Conservation (phyloP, 1,140 invertebrate species). For the Trichogramma pretiosum region DNA sequence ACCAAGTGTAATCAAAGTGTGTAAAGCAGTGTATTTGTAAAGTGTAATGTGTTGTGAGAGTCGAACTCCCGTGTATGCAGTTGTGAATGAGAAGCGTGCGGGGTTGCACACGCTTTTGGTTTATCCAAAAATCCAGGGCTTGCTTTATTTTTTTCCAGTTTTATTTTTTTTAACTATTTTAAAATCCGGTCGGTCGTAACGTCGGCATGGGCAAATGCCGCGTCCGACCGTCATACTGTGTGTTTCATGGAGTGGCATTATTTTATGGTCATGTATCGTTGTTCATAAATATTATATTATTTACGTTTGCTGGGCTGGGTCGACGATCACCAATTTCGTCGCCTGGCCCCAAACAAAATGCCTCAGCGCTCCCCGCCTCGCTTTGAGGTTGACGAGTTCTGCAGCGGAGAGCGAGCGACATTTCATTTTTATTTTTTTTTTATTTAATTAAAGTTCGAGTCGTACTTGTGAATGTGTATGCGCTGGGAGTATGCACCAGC, state of each 20-base stretch:
- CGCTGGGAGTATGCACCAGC: conserved; percentile 49
- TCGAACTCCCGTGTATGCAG: conserved; percentile 32
- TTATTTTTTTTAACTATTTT: no score
- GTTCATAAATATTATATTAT: no score
- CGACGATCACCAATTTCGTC: conserved; percentile 21
- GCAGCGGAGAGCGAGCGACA: no score
- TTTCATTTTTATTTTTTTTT: conserved; percentile 20
- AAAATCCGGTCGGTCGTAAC: conserved; percentile 11
- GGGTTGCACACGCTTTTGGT: conserved; percentile 38
- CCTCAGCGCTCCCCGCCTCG: conserved; percentile 4
- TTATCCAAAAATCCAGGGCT: conserved; percentile 35
- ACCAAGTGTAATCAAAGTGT: conserved; percentile 24
- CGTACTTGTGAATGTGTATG: conserved; percentile 49
- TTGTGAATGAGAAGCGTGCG: conserved; percentile 34
- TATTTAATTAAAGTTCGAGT: conserved; percentile 39
- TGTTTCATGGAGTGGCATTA: conserved; percentile 23
- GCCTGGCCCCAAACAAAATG: conserved; percentile 13
- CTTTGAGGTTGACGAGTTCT: conserved; percentile 5
- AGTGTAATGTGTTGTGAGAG: conserved; percentile 30
- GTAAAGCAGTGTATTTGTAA: conserved; percentile 23
- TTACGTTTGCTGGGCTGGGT: no score
- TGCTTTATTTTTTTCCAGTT: conserved; percentile 27
- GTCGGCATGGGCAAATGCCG: conserved; percentile 34
- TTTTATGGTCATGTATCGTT: conserved; percentile 31
- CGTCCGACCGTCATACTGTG: conserved; percentile 24